A percentile compares a stretch with the other conserved stretches of the same genome.
Evolutionary conservation across 2,888 invertebrate species (phyloP).

Genomic region (Lasius fuliginosus): DNA sequence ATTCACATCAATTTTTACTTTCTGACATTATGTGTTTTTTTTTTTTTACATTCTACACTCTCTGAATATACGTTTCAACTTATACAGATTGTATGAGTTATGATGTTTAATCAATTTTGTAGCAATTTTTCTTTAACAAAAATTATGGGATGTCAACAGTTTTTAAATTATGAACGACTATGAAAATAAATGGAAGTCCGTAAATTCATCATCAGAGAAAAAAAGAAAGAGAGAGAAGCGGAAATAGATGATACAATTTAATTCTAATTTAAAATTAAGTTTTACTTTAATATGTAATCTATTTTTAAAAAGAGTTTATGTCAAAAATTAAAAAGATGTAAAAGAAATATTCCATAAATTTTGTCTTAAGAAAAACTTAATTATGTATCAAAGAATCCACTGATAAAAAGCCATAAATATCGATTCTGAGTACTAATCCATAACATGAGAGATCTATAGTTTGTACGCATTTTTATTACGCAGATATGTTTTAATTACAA

Average conservation of each 20-base stretch:
- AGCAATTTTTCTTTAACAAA: background rate
- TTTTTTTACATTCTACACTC: background rate
- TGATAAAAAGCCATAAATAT: background rate
- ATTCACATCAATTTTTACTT: constrained; percentile 12
- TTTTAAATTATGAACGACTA: background rate
- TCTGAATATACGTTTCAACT: background rate
- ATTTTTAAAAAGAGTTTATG: background rate
- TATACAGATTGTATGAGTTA: background rate
- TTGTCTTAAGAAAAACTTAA: background rate
- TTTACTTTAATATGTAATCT: background rate
- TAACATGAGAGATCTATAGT: background rate
- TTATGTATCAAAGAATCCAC: background rate
- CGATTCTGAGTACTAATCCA: background rate
- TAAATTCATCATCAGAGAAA: background rate
- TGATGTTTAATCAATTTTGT: background rate
- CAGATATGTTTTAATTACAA: background rate
- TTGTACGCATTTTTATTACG: background rate
- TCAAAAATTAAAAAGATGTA: background rate
- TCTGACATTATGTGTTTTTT: background rate
- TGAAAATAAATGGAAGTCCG: constrained; percentile 1
- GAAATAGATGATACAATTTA: background rate
- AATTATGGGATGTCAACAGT: background rate
- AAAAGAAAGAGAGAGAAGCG: background rate
- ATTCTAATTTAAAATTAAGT: background rate
- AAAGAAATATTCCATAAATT: background rate